A percentile compares a stretch with the other conserved stretches of the same genome.
Evolutionary conservation across 2,888 invertebrate species (phyloP).

Genomic region (Drosophila mimetica): DNA sequence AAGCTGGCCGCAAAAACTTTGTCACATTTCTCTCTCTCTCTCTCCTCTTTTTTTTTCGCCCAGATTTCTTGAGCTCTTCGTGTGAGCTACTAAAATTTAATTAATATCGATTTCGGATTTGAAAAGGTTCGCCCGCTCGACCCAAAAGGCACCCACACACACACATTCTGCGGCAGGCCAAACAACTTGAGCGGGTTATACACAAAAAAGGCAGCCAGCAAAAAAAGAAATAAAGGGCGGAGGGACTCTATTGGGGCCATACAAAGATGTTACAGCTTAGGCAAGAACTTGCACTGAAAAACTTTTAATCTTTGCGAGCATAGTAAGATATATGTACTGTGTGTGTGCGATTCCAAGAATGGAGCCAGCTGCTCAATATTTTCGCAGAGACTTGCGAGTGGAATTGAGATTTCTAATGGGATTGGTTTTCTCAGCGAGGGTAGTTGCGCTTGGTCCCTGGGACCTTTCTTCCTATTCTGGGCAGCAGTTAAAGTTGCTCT

Average conservation of each 20-base stretch:
- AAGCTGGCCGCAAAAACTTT: conserved; percentile 70
- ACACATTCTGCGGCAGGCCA: conserved; percentile 72
- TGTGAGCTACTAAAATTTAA: conserved; percentile 77
- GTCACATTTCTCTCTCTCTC: conserved; percentile 45
- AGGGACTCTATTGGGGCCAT: conserved; percentile 33
- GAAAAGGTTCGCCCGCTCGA: conserved; percentile 59
- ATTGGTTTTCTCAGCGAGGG: conserved; percentile 61
- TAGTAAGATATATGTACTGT: conserved; percentile 75
- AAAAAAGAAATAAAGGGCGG: conserved; percentile 20
- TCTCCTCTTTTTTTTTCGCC: conserved; percentile 7
- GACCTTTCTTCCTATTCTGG: conserved; percentile 11
- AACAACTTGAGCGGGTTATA: conserved; percentile 70
- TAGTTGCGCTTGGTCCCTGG: not conserved
- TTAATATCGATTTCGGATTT: conserved; percentile 81
- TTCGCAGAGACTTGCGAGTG: conserved; percentile 58
- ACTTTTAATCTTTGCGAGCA: conserved; percentile 77
- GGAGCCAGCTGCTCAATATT: conserved; percentile 78
- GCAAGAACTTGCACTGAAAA: conserved; percentile 76
- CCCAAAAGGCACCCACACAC: conserved; percentile 16
- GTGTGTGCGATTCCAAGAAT: conserved; percentile 53
- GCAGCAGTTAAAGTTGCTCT: conserved; percentile 37
- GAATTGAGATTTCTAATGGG: conserved; percentile 77
- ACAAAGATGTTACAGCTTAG: conserved; percentile 78
- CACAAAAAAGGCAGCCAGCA: conserved; percentile 37
- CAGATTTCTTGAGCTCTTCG: conserved; percentile 56